These are phyloP conservation scores for Thunnus maccoyii DNA, from an alignment of 2,113 vertebrate genomes.

Conservation along the genomic window DNA sequence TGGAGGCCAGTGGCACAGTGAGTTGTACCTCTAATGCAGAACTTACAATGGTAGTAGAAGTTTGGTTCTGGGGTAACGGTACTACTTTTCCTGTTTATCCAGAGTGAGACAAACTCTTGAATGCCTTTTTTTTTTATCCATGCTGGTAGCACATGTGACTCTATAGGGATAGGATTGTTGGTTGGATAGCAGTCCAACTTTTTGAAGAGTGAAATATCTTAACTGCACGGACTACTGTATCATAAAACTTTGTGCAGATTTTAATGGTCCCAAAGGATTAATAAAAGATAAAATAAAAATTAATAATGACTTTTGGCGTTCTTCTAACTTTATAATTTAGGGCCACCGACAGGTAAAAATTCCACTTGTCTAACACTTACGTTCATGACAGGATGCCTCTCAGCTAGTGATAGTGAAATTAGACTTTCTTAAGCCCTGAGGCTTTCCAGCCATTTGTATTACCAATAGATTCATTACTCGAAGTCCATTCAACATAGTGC, in stretches of 20 bases:
- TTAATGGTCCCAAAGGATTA: neutral
- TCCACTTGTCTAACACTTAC: too few species aligned
- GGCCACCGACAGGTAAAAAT: too few species aligned
- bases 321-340: neutral
- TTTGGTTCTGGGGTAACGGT: conserved; percentile 5
- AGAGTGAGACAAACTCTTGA: conserved; percentile 20
- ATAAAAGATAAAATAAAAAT: too few species aligned
- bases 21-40: conserved; percentile 16
- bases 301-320: neutral
- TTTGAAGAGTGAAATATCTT: neutral
- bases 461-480: too few species aligned
- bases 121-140: conserved; percentile 4
- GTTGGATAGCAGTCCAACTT: neutral
- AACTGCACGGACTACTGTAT: neutral
- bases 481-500: too few species aligned
- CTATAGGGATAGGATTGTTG: neutral
- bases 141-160: neutral
- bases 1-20: conserved; percentile 15
- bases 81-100: conserved; percentile 26
- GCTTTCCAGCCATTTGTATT: too few species aligned
- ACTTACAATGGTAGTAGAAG: conserved; percentile 36
- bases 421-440: too few species aligned
- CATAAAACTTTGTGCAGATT: neutral
- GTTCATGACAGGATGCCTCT: too few species aligned
- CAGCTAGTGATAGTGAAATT: too few species aligned